Evolutionary conservation across 1,140 invertebrate genomes (phyloP), one percentile per base, ranked within the genome.

Genomic region (Helicorthomorpha holstii): DNA sequence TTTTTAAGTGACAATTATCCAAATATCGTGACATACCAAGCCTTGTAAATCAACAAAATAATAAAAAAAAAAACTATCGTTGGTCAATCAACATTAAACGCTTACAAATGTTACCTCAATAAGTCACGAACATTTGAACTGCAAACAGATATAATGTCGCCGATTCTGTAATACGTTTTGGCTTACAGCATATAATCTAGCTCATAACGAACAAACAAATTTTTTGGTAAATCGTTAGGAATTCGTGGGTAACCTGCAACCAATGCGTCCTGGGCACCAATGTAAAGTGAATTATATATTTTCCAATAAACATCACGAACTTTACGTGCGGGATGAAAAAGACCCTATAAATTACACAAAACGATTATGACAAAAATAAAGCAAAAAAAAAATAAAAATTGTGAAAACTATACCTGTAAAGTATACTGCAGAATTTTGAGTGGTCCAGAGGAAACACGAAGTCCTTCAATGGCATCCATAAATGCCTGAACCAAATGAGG

Each of bases 281-380:
- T 98, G 62, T 99, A 98, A 16, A 99, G 74, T 1, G 93, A 95
- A 71, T 99, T 99, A 69, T 98, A 99, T 57, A 96, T 93, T 71
- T 98, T 98, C 96, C 96, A 99, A 66, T 97, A 97, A 1, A 98
- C 94, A 66, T 99, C 96, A 27, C 96, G 79, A 1, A 99, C 95
- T 74, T 98, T 98, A 52, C 96, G 75, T 10, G 96, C 96, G 10
- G 96, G 96, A 74, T 99, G 96, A 67, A 98, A 99, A 22, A 99
- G 69, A 48, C 94, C 95, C 81, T 95, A 70, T 51, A 76, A 64
- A 42, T 46, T 50, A 38, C 54, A 44, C 19, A 51, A n/a, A 46
- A 46, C 44, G 25, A 10, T 59, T 53, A 52, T 59, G 50, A 49
- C 54, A 54, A 3, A 59, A 47, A 23, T 54, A 56, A 53, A 56